A percentile compares a stretch with the other conserved stretches of the same genome.
Evolutionary conservation across 2,888 invertebrate genomes (phyloP).

Genomic region (Andrena marginata): DNA sequence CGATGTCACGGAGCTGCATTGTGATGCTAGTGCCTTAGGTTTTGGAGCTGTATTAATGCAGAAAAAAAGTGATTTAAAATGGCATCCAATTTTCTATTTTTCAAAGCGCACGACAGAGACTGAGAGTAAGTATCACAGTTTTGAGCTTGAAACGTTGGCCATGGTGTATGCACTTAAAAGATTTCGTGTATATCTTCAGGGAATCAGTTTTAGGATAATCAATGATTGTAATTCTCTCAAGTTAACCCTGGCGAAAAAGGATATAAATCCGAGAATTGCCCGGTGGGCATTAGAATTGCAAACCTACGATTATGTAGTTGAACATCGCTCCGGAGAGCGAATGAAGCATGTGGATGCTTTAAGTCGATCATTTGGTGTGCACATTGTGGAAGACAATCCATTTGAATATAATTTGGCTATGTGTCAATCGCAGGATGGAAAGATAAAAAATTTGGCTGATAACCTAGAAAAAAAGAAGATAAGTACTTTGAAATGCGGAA

Average conservation of each 20-base stretch:
- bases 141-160: background rate
- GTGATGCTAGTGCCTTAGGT: background rate
- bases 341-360: constrained; percentile 9
- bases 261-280: constrained; percentile 8
- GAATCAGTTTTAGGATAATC: background rate
- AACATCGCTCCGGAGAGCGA: background rate
- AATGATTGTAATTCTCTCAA: background rate
- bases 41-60: background rate
- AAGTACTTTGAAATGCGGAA: constrained; percentile 13
- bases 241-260: background rate
- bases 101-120: background rate
- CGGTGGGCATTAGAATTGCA: background rate
- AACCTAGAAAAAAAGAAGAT: background rate
- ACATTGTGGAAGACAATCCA: background rate
- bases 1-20: background rate
- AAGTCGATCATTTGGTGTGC: background rate
- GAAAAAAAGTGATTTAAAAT: background rate
- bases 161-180: background rate
- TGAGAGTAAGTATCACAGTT: constrained; percentile 3
- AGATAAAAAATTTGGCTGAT: background rate
- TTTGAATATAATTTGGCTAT: constrained; percentile 1
- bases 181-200: constrained; percentile 3
- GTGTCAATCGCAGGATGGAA: background rate
- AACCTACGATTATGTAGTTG: background rate
- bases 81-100: constrained; percentile 6